Evolutionary conservation across 2,113 vertebrate genomes (phyloP).

Genomic region (Etia nguti): DNA sequence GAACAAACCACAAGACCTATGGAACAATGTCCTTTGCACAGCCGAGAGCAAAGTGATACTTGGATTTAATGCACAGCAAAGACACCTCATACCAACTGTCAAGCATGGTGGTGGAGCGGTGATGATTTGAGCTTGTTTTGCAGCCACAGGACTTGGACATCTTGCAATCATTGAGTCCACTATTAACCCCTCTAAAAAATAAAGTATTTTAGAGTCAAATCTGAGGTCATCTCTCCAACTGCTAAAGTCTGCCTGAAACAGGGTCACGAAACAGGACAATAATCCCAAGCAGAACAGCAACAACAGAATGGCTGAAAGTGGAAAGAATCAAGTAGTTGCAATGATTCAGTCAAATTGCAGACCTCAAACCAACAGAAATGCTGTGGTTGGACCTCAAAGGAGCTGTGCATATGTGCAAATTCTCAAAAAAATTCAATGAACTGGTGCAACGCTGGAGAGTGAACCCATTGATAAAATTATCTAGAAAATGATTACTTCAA

Average conservation of each 20-base stretch:
- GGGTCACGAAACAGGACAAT: neutral
- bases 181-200: neutral
- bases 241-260: neutral
- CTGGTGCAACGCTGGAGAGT: neutral
- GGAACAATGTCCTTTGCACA: neutral
- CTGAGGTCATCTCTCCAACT: neutral
- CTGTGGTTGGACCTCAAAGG: neutral
- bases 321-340: neutral
- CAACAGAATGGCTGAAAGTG: neutral
- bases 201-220: neutral
- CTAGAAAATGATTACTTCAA: neutral
- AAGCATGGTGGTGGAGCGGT: rapidly evolving
- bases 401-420: neutral
- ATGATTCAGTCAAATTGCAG: neutral
- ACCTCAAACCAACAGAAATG: neutral
- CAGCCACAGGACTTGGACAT: neutral
- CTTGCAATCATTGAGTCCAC: neutral
- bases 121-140: neutral
- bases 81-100: neutral
- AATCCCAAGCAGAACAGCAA: neutral
- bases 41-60: neutral
- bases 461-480: neutral
- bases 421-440: neutral
- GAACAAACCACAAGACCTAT: neutral
- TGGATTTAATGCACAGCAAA: neutral